phyloP scores from a whole-genome alignment of 2,797 vertebrate species.

The Cetoscarus ocellatus region DNA sequence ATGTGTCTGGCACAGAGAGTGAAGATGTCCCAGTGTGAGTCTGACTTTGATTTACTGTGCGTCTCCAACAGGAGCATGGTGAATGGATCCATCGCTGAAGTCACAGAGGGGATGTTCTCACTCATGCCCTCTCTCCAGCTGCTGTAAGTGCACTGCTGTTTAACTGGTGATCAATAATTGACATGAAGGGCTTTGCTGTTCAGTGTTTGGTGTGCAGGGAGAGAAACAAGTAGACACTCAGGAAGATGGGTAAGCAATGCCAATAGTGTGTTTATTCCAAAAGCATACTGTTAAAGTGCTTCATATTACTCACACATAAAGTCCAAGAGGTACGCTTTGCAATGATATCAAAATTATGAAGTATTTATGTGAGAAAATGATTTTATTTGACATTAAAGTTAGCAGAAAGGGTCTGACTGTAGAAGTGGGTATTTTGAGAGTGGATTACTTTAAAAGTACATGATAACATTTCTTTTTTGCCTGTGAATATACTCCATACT shows the following conservation, averaged over 20 bases:
- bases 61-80: slow-evolving; percentile 90
- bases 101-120: slow-evolving; percentile 96
- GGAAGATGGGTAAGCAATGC: not conserved
- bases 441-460: too few species aligned
- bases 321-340: too few species aligned
- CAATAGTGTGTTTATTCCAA: not conserved
- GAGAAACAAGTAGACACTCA: not conserved
- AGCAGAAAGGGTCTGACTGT: too few species aligned
- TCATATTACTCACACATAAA: too few species aligned
- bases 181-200: not conserved
- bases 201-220: not conserved
- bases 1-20: slow-evolving; percentile 26
- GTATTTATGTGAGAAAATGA: too few species aligned
- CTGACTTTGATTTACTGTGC: slow-evolving; percentile 42
- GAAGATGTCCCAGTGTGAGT: slow-evolving; percentile 14
- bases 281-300: too few species aligned
- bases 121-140: slow-evolving; percentile 96
- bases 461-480: too few species aligned
- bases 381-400: too few species aligned
- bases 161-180: not conserved
- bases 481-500: too few species aligned
- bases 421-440: too few species aligned
- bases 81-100: slow-evolving; percentile 94
- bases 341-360: too few species aligned
- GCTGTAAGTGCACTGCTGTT: slow-evolving; percentile 86